Evolutionary conservation across 2,797 vertebrate genomes (phyloP).

Genomic region (Oophaga sylvatica): DNA sequence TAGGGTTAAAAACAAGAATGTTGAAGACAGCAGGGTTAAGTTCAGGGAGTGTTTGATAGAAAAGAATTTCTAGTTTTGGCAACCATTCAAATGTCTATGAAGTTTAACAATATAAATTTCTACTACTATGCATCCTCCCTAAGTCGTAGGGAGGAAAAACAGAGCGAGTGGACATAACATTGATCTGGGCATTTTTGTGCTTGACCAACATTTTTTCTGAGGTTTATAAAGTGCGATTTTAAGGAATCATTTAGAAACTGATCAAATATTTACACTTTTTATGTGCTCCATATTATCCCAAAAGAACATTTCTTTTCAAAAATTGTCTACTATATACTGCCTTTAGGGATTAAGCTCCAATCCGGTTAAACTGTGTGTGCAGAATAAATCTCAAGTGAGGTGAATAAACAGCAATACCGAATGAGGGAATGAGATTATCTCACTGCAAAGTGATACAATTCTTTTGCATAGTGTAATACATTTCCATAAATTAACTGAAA

Average conservation of each 20-base stretch:
- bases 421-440: neutral
- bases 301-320: neutral
- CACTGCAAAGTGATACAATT: neutral
- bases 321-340: neutral
- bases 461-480: constrained; percentile 16
- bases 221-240: neutral
- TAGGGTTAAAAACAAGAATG: constrained; percentile 52
- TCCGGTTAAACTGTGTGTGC: neutral
- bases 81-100: constrained; percentile 36
- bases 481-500: constrained; percentile 21
- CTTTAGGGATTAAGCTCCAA: neutral
- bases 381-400: neutral
- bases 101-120: constrained; percentile 47
- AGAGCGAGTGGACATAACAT: constrained; percentile 19
- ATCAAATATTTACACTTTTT: neutral
- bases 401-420: neutral
- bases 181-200: neutral
- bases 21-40: constrained; percentile 20
- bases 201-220: neutral
- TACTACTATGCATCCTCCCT: constrained; percentile 35
- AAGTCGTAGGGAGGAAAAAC: constrained; percentile 39
- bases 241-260: neutral
- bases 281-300: neutral
- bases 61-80: constrained; percentile 43
- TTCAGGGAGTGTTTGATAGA: constrained; percentile 44